Evolutionary conservation across 2,888 invertebrate genomes (phyloP).

Genomic region (Sisyra terminalis): DNA sequence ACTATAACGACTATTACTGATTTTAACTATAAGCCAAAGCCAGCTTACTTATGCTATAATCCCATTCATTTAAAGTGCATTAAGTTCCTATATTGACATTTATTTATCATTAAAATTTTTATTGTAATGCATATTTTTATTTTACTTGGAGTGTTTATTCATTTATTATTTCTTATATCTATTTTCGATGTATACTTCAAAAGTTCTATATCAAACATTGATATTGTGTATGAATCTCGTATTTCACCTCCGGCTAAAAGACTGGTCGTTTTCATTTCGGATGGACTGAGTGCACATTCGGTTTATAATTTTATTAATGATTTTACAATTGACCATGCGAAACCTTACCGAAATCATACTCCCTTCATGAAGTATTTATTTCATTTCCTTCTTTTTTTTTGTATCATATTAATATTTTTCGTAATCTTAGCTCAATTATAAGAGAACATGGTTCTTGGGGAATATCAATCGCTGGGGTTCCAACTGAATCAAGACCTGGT

Average conservation of each 20-base stretch:
- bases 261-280: constrained; percentile 75
- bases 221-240: constrained; percentile 33
- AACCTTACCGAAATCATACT: background rate
- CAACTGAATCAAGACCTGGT: constrained; percentile 95
- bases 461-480: constrained; percentile 79
- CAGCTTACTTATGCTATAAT: too few species aligned
- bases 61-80: too few species aligned
- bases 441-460: constrained; percentile 52
- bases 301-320: constrained; percentile 39
- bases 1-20: too few species aligned
- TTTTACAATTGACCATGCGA: too few species aligned
- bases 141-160: constrained; percentile 38
- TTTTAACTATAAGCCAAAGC: too few species aligned
- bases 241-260: constrained; percentile 47
- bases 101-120: too few species aligned
- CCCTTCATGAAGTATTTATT: constrained; percentile 30
- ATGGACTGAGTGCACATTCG: constrained; percentile 81
- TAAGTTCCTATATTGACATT: too few species aligned
- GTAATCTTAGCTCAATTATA: constrained; percentile 32
- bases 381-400: background rate
- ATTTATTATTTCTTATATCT: constrained; percentile 61
- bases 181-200: constrained; percentile 89
- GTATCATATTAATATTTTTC: background rate
- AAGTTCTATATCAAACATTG: constrained; percentile 67
- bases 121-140: too few species aligned